Conservation (phyloP, 2,113 vertebrate genomes). For the Chascanopsetta lugubris region DNA sequence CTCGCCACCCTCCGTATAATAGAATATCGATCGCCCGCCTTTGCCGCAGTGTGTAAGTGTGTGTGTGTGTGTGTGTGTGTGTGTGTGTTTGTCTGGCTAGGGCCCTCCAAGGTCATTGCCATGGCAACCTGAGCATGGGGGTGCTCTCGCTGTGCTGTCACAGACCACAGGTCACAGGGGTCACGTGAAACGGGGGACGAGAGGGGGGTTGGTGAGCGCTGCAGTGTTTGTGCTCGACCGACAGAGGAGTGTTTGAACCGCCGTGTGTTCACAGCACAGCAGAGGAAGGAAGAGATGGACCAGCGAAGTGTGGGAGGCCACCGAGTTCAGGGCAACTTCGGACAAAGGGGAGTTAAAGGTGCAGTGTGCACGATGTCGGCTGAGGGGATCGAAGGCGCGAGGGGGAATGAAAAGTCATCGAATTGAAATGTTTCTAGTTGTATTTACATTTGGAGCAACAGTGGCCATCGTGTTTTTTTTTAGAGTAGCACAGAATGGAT, state of each 20-base stretch:
- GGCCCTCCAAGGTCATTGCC: conserved; percentile 82
- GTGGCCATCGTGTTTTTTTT: no score
- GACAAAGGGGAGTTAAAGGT: not conserved
- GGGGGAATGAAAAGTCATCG: no score
- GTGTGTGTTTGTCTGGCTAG: conserved; percentile 52
- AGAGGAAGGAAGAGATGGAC: conserved; percentile 51
- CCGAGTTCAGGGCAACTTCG: conserved; percentile 12
- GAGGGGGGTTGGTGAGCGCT: conserved; percentile 49
- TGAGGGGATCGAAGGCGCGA: no score
- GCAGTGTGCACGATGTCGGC: no score
- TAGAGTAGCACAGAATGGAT: not conserved
- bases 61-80: no score
- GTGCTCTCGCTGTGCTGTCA: conserved; percentile 66
- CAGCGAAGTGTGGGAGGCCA: conserved; percentile 19
- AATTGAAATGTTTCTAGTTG: no score
- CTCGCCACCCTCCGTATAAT: conserved; percentile 77
- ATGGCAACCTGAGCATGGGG: conserved; percentile 78
- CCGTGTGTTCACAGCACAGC: conserved; percentile 45
- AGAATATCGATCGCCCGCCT: conserved; percentile 83
- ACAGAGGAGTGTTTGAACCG: conserved; percentile 21
- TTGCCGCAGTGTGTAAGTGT: conserved; percentile 78
- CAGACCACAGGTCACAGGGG: conserved; percentile 71
- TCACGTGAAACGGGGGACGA: conserved; percentile 60
- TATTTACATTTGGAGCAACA: no score
- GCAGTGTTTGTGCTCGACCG: conserved; percentile 41